Conservation (phyloP, 2,113 vertebrate species). For the Shinisaurus crocodilurus region DNA sequence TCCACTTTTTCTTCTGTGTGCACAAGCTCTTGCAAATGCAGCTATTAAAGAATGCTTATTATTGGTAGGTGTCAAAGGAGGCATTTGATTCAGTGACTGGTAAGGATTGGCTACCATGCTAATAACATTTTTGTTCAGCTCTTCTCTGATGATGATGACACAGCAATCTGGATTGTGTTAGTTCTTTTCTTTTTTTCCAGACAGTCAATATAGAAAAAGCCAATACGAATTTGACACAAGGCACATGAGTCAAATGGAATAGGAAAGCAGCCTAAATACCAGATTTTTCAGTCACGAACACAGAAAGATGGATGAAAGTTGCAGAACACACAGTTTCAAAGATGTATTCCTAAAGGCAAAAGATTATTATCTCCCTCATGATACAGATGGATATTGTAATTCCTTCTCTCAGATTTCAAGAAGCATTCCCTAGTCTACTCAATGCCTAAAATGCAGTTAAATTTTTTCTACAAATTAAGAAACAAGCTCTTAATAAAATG, state of each 20-base stretch:
- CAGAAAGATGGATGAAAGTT: not conserved
- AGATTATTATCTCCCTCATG: not conserved
- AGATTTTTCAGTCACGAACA: not conserved
- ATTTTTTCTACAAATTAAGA: not conserved
- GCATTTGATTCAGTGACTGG: not conserved
- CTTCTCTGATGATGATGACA: not conserved
- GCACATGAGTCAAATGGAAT: conserved; percentile 16
- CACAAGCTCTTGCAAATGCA: not conserved
- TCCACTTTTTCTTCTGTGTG: conserved; percentile 13
- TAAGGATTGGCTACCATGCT: not conserved
- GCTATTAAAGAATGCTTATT: not conserved
- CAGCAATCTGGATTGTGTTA: not conserved
- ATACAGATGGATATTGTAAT: not conserved
- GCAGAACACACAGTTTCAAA: not conserved
- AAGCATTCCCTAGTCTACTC: not conserved
- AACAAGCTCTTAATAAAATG: not conserved
- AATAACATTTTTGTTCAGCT: not conserved
- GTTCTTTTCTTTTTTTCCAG: not conserved
- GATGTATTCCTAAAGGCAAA: not conserved
- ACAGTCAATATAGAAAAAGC: conserved; percentile 24
- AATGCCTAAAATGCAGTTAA: not conserved
- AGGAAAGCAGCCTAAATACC: conserved; percentile 30
- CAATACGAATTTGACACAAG: conserved; percentile 16
- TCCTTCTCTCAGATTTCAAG: rapidly evolving
- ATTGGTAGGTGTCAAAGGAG: not conserved